Evolutionary conservation across 2,797 vertebrate genomes (phyloP), one percentile per base, ranked within the genome.

Genomic region (Rallus crepitans): DNA sequence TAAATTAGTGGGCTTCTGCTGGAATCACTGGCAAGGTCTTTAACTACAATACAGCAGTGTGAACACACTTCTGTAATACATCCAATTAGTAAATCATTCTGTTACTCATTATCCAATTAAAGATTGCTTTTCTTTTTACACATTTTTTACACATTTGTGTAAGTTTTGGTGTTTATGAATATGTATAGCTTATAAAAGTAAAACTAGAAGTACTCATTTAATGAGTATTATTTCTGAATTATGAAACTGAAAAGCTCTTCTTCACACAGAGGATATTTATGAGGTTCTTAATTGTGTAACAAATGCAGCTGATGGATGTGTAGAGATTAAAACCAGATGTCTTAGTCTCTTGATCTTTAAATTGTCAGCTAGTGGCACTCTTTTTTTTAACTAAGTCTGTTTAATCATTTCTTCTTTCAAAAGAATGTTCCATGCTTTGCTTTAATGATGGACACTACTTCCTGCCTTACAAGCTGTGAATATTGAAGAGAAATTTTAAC

Each of bases 241-340:
- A 95, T 83, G 61, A 93, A 94, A 90, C 23, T 76, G 55, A 76
- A 94, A 94, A 93, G 12, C 60, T 92, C 65, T 92, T 96, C 91
- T 73, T 96, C 89, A 89, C 18, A 37, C 55, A 64, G 77, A 60
- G 53, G 45, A 55, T 94, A 57, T 97, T 97, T 95, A 93, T 89
- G 69, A 96, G 50, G 66, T 60, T 96, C 89, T 96, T 96, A 96
- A 97, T 92, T 96, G 84, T 89, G 72, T 88, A 87, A 81, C 59
- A 95, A 95, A 94, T 94, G 78, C 61, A 92, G 92, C 76, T 94
- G 92, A 95, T 94, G 60, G 84, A 95, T 95, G 28, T 94, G 87
- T 85, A 89, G 72, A 96, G 40, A 97, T 97, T 97, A 96, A 96
- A 96, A 96, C 70, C 96, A 97, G 85, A 97, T 97, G 95, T 80